Conservation (phyloP, 2,888 invertebrate genomes). For the Parapristionchus giblindavisi region DNA sequence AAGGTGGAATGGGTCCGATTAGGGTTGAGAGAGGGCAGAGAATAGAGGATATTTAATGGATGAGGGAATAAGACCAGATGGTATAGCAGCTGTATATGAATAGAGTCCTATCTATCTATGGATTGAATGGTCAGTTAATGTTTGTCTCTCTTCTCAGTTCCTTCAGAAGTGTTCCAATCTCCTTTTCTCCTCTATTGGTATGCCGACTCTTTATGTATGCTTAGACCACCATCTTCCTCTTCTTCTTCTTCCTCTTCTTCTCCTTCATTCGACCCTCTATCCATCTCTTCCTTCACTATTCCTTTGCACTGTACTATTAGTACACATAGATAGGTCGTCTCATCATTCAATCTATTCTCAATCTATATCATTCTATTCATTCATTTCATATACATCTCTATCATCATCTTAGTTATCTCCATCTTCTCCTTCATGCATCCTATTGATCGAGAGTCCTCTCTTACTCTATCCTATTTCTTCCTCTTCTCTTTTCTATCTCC, state of each 20-base stretch:
- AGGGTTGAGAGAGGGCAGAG: too few relatives aligned
- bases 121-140: too few relatives aligned
- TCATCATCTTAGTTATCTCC: neutral
- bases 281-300: neutral
- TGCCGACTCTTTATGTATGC: too few relatives aligned
- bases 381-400: neutral
- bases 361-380: too few relatives aligned
- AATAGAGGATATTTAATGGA: neutral
- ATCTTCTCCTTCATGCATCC: neutral
- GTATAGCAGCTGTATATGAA: neutral
- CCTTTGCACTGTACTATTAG: too few relatives aligned
- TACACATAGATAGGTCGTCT: too few relatives aligned
- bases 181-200: neutral
- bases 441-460: neutral
- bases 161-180: neutral
- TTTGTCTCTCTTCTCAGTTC: neutral
- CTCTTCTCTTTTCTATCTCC: slow-evolving; percentile 14
- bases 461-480: neutral
- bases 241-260: neutral
- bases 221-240: too few relatives aligned
- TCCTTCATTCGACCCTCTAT: neutral
- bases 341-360: too few relatives aligned
- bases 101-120: too few relatives aligned
- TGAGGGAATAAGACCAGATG: neutral
- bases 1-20: too few relatives aligned